Base-by-base conservation (phyloP, 2,113 vertebrate genomes). In the Chionis minor region DNA sequence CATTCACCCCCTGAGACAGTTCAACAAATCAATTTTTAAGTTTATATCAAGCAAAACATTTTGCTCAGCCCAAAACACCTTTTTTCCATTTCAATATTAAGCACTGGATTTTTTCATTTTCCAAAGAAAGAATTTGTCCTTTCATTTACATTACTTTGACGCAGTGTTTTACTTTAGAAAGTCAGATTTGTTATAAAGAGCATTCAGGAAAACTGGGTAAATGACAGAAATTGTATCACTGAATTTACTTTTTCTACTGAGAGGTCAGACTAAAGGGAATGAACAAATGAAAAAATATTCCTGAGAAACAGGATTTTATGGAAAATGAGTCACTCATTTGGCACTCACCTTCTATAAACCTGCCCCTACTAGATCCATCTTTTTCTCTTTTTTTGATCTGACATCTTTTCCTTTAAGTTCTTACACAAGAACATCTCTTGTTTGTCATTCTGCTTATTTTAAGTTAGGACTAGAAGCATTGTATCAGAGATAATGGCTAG, bases 161-260 rank as follows among this genome's bases (percentile, higher is more conserved):
- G 62, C 27, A 49, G 32, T 20, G 38, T 44, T 91, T 72, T 87
- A 83, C 67, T 77, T 90, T 32, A 65, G 17, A 54, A 82, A 85
- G 35, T 42, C 40, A 61, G 42, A 44, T 33, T 77, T 93, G 42
- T 86, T 73, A 81, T 66, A 85, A 54, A 6, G 8, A 88, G 15
- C 23, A 49, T 65, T 90, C 84, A 92, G 78, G 66, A 93, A 77
- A 95, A 91, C 49, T 72, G 33, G 66, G 58, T 77, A 87, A 96
- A 86, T 54, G 10, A 78, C 24, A 32, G 77, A 91, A 92, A 92
- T 9, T 38, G 11, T 78, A 65, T 67, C 86, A 84, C 19, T 0
- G 0, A 73, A 87, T 84, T 55, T 52, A 89, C 38, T 20, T 67
- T 71, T 89, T 91, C 90, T 78, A 47, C 81, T 62, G 44, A 49